A percentile compares a stretch with the other conserved stretches of the same genome.
phyloP scores from a whole-genome alignment of 2,888 invertebrate species.

The Luperina testacea region DNA sequence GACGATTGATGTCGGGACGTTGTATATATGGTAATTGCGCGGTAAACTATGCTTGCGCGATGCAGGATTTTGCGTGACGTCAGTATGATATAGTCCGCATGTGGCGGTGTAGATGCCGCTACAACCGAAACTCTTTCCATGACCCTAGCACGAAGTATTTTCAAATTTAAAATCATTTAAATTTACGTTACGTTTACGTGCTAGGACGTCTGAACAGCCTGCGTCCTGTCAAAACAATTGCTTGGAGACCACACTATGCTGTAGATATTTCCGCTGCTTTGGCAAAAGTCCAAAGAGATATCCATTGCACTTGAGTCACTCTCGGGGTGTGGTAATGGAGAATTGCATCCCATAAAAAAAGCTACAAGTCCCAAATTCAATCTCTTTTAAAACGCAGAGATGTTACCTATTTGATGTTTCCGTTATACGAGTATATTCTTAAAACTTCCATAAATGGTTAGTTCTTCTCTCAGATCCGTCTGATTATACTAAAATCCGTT shows the following conservation, averaged over 20 bases:
- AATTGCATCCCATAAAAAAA: constrained; percentile 30
- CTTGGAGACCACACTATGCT: not conserved
- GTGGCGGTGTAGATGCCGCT: too few relatives aligned
- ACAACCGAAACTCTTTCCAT: too few relatives aligned
- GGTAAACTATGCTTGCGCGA: too few relatives aligned
- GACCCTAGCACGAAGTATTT: not conserved
- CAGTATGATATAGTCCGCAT: too few relatives aligned
- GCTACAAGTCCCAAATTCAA: constrained; percentile 19
- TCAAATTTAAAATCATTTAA: not conserved
- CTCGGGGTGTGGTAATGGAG: constrained; percentile 27
- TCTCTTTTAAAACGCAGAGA: not conserved
- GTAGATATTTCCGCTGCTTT: constrained; percentile 6
- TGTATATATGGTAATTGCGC: too few relatives aligned
- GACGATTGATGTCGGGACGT: too few relatives aligned
- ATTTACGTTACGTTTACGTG: not conserved
- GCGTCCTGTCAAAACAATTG: constrained; percentile 18
- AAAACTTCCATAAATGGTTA: not conserved
- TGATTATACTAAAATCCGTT: not conserved
- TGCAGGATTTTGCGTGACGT: too few relatives aligned
- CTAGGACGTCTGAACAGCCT: not conserved
- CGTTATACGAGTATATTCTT: not conserved
- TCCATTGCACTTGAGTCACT: constrained; percentile 35
- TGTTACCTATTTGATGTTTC: not conserved
- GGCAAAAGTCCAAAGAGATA: constrained; percentile 40
- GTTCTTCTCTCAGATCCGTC: not conserved